Evolutionary conservation across 2,888 invertebrate genomes (phyloP).

Genomic region (Drosophila rellima): DNA sequence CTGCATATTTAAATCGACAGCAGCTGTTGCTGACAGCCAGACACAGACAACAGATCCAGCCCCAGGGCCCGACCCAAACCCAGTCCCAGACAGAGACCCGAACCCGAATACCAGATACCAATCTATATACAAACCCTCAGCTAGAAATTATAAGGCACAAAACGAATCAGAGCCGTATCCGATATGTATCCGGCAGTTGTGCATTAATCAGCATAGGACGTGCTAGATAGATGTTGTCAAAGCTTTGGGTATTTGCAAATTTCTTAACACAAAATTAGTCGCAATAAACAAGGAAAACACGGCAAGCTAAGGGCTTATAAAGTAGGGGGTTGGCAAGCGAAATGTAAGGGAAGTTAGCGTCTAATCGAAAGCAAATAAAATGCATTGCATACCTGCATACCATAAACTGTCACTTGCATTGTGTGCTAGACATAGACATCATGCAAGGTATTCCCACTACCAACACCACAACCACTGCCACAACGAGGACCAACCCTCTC

Average conservation of each 20-base stretch:
- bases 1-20: conserved; percentile 52
- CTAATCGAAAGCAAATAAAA: conserved; percentile 81
- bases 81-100: conserved; percentile 20
- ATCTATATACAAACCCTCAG: conserved; percentile 1
- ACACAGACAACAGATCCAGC: conserved; percentile 5
- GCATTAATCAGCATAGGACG: conserved; percentile 48
- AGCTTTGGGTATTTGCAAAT: conserved; percentile 71
- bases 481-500: conserved; percentile 1
- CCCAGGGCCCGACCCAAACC: conserved; percentile 1
- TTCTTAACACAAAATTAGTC: conserved; percentile 81
- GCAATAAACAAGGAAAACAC: conserved; percentile 69
- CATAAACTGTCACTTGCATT: conserved; percentile 78
- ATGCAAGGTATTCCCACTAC: conserved; percentile 35
- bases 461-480: background rate
- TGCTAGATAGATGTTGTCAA: conserved; percentile 47
- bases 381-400: conserved; percentile 79
- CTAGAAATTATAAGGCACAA: conserved; percentile 28
- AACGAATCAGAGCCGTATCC: conserved; percentile 36
- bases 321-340: background rate
- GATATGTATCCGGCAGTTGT: conserved; percentile 41
- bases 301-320: conserved; percentile 1
- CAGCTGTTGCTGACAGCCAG: conserved; percentile 71
- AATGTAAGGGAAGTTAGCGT: conserved; percentile 28
- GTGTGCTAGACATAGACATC: conserved; percentile 41
- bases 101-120: background rate